Evolutionary conservation across 2,113 vertebrate genomes (phyloP), one percentile per base, ranked within the genome.

Genomic region (Dipodomys merriami): DNA sequence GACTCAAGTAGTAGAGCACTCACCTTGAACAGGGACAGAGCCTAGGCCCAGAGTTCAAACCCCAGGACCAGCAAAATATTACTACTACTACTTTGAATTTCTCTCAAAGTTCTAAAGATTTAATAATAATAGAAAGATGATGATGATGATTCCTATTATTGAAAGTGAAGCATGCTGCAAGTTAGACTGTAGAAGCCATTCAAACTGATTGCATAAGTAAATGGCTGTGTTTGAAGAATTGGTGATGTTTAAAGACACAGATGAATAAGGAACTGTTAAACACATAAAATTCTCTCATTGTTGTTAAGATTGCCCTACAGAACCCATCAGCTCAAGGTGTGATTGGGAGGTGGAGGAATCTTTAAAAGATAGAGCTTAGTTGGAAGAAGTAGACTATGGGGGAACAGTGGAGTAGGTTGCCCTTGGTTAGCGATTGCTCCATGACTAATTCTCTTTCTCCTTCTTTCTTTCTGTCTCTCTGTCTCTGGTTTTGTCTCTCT

Each of bases 61-160:
- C 49, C 49, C 49, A 49, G 49, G 49, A 49, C 49, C 7, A 49
- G 11, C 49, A 49, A 49, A 49, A 49, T 49, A 39, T 4, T 39
- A 39, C 35, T 49, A 49, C 1, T 49, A 49, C 7, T 49, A 49
- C 7, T 49, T 35, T 81, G 33, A 33, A 77, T 86, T 53, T 30
- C n/a, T 76, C 83, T 91, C n/a, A 35, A 78, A 86, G 18, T 93
- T 39, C 22, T n/a, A 13, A 83, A 90, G 44, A 67, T 39, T 78
- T 74, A 49, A 49, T 5, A 49, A 49, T 49, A 49, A 49, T 49
- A 49, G 7, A 49, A 8, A 49, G 49, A 49, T 49, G 6, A 49
- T 12, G 7, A 49, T 49, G 7, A 49, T 49, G 7, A 49, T 49
- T 49, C 91, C 83, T 88, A 25, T 19, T 91, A 15, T 79, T 25